These are phyloP conservation scores for Pitta sordida DNA, from an alignment of 2,113 vertebrate species.

Conservation along the genomic window DNA sequence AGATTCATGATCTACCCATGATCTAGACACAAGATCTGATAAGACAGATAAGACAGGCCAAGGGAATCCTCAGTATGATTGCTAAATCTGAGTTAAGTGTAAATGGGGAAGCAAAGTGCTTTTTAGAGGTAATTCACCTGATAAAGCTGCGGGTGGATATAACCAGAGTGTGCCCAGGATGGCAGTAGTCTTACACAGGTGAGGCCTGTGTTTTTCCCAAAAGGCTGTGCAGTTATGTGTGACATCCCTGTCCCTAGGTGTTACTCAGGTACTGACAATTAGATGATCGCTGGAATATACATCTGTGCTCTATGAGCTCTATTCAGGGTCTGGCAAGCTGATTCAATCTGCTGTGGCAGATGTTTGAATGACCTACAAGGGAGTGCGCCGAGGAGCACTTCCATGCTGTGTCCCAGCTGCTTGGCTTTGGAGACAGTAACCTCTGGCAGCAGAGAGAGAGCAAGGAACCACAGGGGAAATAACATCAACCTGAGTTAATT, in stretches of 20 bases:
- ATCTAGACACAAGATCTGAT: too few relatives aligned
- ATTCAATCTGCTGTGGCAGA: background rate
- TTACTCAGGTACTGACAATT: too few relatives aligned
- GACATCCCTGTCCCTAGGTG: accelerated
- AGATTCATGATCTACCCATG: background rate
- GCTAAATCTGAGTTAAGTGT: background rate
- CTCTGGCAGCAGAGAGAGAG: background rate
- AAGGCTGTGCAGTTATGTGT: accelerated
- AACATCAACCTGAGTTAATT: background rate
- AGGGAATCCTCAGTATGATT: background rate
- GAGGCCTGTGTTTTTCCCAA: background rate
- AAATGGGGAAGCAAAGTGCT: background rate
- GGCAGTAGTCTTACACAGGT: too few relatives aligned
- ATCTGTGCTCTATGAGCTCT: background rate
- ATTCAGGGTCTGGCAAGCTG: background rate
- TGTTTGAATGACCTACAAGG: background rate
- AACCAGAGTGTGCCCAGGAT: background rate
- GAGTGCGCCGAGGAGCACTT: background rate
- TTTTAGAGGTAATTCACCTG: background rate
- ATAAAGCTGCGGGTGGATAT: background rate
- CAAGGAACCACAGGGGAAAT: background rate
- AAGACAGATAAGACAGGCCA: background rate
- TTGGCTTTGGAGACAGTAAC: accelerated
- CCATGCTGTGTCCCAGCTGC: background rate
- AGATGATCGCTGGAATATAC: background rate